These are phyloP conservation scores for Adoxophyes honmai DNA, from an alignment of 1,140 invertebrate species.

Conservation along the genomic window DNA sequence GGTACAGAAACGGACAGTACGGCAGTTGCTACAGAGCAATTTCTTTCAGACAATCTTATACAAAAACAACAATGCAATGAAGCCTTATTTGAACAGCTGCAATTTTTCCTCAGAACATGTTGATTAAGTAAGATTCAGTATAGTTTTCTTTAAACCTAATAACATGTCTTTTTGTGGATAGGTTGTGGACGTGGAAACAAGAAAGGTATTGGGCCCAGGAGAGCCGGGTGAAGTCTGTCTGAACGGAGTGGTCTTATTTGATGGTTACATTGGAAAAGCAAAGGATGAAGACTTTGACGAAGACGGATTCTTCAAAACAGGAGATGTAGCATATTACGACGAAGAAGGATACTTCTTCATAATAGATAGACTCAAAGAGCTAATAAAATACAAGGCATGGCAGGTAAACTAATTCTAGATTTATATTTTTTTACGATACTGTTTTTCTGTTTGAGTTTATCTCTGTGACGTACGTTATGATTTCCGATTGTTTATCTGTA, in stretches of 20 bases:
- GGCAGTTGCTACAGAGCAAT: too few relatives aligned
- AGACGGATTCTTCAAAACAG: conserved; percentile 82
- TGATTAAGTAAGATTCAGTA: too few relatives aligned
- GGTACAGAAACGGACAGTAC: too few relatives aligned
- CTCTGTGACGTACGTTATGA: too few relatives aligned
- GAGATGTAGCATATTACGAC: conserved; percentile 84
- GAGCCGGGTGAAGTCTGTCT: conserved; percentile 80
- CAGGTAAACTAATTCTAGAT: conserved; percentile 41
- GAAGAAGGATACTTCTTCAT: conserved; percentile 81
- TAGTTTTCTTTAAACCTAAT: too few relatives aligned
- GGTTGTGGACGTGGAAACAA: conserved; percentile 79
- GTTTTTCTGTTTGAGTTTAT: too few relatives aligned
- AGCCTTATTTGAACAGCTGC: too few relatives aligned
- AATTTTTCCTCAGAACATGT: too few relatives aligned
- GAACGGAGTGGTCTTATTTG: conserved; percentile 79
- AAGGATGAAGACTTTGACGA: conserved; percentile 78
- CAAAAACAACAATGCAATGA: too few relatives aligned
- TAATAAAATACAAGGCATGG: conserved; percentile 82
- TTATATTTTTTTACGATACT: too few relatives aligned
- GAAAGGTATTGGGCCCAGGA: conserved; percentile 75
- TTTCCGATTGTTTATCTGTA: too few relatives aligned
- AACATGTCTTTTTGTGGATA: conserved; percentile 24
- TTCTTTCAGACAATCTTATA: too few relatives aligned
- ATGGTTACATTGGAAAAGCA: conserved; percentile 81
- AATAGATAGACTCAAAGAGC: conserved; percentile 84